Percentiles rank a stretch among this genome's conserved stretches.
Conservation (phyloP, 2,113 vertebrate genomes). For the Aplodontia rufa region DNA sequence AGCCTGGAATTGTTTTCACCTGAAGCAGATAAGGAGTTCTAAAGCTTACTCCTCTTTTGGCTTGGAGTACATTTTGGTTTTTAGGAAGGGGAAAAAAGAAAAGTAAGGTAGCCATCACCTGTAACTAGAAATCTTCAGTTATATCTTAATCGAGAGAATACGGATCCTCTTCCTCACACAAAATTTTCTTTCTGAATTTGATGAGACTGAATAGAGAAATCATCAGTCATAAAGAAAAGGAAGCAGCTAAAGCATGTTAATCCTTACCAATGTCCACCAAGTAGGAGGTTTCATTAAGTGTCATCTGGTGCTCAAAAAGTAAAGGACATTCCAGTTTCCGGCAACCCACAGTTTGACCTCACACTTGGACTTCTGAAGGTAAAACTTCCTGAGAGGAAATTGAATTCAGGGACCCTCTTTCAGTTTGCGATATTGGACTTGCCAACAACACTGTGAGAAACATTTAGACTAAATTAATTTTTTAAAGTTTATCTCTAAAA, state of each 20-base stretch:
- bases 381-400: slow-evolving; percentile 84
- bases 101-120: neutral
- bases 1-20: neutral
- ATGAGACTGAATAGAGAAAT: slow-evolving; percentile 14
- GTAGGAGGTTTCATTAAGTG: slow-evolving; percentile 48
- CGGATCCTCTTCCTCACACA: neutral
- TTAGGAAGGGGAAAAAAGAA: neutral
- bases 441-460: slow-evolving; percentile 52
- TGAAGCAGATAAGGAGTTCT: slow-evolving; percentile 28
- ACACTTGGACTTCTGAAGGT: slow-evolving; percentile 79
- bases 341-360: slow-evolving; percentile 72
- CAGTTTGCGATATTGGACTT: slow-evolving; percentile 14
- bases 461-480: slow-evolving; percentile 31
- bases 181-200: slow-evolving; percentile 45
- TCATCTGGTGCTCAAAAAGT: slow-evolving; percentile 69
- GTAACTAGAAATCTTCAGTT: neutral
- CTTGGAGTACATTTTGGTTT: neutral
- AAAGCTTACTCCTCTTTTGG: neutral
- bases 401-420: slow-evolving; percentile 81
- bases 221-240: slow-evolving; percentile 8
- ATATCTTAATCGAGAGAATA: slow-evolving; percentile 8
- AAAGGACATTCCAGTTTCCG: slow-evolving; percentile 68
- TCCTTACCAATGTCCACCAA: slow-evolving; percentile 38
- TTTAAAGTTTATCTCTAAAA: slow-evolving; percentile 39
- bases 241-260: slow-evolving; percentile 55